Evolutionary conservation across 2,113 vertebrate species (phyloP).

Genomic region (Phalacrocorax pelagicus): DNA sequence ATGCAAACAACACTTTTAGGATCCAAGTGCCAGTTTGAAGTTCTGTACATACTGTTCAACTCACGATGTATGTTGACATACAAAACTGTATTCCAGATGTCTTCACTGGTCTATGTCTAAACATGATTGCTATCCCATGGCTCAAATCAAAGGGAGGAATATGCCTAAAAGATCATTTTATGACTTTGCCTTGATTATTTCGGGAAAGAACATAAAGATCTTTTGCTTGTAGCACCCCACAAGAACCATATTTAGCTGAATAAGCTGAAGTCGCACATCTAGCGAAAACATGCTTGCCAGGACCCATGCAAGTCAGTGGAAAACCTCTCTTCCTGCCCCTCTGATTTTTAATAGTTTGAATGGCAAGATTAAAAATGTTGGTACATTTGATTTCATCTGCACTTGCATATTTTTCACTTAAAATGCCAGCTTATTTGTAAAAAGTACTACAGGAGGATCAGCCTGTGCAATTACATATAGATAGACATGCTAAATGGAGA

Average conservation of each 20-base stretch:
- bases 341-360: background rate
- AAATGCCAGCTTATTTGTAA: background rate
- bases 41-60: background rate
- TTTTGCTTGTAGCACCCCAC: background rate
- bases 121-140: background rate
- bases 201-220: background rate
- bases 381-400: background rate
- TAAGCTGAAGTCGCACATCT: background rate
- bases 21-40: background rate
- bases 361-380: background rate
- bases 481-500: background rate
- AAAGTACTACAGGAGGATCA: background rate
- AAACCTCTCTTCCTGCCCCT: background rate
- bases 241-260: background rate
- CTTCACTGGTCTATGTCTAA: background rate
- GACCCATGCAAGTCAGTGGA: background rate
- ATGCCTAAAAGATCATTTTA: background rate
- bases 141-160: conserved; percentile 27
- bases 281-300: background rate
- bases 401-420: background rate
- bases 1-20: background rate
- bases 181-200: background rate
- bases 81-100: conserved; percentile 28
- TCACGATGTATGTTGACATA: background rate
- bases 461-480: background rate